phyloP scores from a whole-genome alignment of 2,888 invertebrate species.

The Celastrina argiolus region DNA sequence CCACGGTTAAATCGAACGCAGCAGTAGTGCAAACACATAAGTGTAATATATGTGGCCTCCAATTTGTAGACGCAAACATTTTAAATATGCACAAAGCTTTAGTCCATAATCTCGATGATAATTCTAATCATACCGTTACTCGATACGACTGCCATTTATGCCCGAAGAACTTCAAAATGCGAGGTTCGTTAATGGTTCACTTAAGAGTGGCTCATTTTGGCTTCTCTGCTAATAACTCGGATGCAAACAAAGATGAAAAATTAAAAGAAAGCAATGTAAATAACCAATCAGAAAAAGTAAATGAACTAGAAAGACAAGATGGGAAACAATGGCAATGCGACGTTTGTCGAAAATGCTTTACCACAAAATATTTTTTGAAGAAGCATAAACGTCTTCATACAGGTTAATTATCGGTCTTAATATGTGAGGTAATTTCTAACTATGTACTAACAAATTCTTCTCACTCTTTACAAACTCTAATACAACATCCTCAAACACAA shows the following conservation, averaged over 20 bases:
- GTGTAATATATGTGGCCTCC: constrained; percentile 84
- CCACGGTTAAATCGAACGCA: constrained; percentile 49
- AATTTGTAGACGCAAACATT: constrained; percentile 83
- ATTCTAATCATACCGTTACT: constrained; percentile 53
- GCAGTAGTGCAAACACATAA: constrained; percentile 47
- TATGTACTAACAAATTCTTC: constrained; percentile 56
- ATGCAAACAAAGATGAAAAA: constrained; percentile 36
- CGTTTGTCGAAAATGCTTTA: constrained; percentile 89
- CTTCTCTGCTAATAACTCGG: constrained; percentile 52
- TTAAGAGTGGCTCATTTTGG: constrained; percentile 87
- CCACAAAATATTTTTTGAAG: constrained; percentile 92
- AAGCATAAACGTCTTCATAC: constrained; percentile 92
- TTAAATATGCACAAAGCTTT: constrained; percentile 86
- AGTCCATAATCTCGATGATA: constrained; percentile 77
- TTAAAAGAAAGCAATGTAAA: constrained; percentile 37
- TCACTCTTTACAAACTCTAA: constrained; percentile 11
- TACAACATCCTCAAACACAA: background rate
- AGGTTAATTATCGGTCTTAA: constrained; percentile 77
- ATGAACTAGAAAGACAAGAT: constrained; percentile 62
- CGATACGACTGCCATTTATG: constrained; percentile 86
- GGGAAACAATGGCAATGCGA: constrained; percentile 92
- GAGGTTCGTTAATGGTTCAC: constrained; percentile 89
- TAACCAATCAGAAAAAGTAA: constrained; percentile 38
- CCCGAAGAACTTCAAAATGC: constrained; percentile 88
- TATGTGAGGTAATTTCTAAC: constrained; percentile 61